These are phyloP conservation scores for Macropus fuliginosus DNA, from an alignment of 2,797 vertebrate genomes.

Conservation along the genomic window DNA sequence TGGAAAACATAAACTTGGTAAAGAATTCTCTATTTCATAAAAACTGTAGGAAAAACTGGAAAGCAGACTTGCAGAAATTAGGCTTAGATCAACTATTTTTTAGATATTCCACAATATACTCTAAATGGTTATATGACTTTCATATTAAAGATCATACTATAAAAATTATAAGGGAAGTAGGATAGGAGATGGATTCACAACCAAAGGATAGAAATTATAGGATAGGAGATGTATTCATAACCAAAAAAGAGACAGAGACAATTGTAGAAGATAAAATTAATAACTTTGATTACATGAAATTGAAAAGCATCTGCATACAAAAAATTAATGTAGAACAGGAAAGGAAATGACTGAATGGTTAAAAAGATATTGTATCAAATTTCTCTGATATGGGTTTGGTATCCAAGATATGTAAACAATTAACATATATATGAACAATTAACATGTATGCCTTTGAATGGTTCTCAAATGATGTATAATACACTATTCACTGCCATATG, in stretches of 20 bases:
- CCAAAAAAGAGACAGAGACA: neutral
- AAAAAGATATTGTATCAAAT: neutral
- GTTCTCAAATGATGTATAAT: neutral
- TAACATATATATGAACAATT: neutral
- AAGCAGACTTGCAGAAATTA: neutral
- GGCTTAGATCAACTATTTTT: neutral
- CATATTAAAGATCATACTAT: neutral
- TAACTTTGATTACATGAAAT: neutral
- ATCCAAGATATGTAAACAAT: neutral
- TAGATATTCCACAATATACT: neutral
- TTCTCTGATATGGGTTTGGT: neutral
- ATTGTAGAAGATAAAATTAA: neutral
- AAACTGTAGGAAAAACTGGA: neutral
- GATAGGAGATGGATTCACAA: neutral
- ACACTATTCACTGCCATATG: neutral
- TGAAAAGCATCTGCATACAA: neutral
- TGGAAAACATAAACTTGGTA: neutral
- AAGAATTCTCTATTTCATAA: neutral
- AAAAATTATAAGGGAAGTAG: neutral
- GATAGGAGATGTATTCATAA: neutral
- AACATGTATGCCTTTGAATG: neutral
- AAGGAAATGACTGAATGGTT: neutral
- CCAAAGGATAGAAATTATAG: no score
- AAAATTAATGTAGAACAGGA: neutral
- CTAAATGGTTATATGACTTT: neutral